Evolutionary conservation across 2,888 invertebrate species (phyloP).

Genomic region (Chymomyza caudatula): DNA sequence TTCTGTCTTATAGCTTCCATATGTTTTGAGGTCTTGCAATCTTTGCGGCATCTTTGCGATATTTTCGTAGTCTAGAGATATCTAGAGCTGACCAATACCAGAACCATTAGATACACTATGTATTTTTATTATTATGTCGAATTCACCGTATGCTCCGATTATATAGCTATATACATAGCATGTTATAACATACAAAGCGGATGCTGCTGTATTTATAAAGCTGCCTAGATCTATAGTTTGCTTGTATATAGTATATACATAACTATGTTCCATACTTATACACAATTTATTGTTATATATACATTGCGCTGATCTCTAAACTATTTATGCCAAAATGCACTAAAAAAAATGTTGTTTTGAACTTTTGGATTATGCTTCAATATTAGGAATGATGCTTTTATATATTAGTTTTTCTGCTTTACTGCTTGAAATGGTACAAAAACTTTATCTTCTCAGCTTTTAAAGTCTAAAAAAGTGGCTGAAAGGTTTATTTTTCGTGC

Average conservation of each 20-base stretch:
- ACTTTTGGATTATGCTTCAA: not conserved
- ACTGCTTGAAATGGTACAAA: no score
- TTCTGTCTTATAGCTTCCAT: not conserved
- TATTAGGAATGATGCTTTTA: not conserved
- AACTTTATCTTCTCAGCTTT: no score
- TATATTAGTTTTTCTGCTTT: no score
- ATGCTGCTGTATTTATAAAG: not conserved
- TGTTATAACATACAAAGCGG: not conserved
- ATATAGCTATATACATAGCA: not conserved
- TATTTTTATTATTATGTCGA: slow-evolving; percentile 5
- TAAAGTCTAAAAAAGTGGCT: no score
- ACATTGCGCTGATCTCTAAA: not conserved
- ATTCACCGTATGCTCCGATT: not conserved
- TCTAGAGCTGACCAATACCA: not conserved
- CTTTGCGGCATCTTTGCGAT: not conserved
- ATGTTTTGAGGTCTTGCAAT: not conserved
- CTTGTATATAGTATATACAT: not conserved
- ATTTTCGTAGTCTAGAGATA: not conserved
- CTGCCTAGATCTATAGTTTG: not conserved
- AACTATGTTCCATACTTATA: not conserved
- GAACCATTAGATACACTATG: not conserved
- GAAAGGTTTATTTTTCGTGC: no score
- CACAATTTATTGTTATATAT: not conserved
- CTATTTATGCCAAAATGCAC: not conserved
- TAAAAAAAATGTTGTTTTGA: not conserved